These are phyloP conservation scores for Drosophila prosaltans DNA, from an alignment of 1,140 invertebrate genomes.

Conservation along the genomic window DNA sequence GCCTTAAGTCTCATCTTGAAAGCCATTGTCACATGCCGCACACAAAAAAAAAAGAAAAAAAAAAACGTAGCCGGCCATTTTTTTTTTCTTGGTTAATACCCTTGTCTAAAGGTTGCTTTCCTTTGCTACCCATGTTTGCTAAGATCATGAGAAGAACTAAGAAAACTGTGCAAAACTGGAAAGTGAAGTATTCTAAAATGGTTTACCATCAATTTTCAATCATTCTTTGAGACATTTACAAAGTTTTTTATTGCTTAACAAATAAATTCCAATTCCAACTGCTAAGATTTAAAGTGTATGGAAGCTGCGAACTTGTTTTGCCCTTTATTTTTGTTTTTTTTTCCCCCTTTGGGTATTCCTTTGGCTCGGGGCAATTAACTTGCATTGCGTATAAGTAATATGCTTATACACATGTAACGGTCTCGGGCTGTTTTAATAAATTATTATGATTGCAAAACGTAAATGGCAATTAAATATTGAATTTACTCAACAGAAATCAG, in stretches of 20 bases:
- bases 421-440: conserved; percentile 33
- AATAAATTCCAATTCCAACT: too few relatives aligned
- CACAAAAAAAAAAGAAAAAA: neutral
- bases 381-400: conserved; percentile 55
- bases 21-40: conserved; percentile 16
- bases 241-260: too few relatives aligned
- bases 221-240: too few relatives aligned
- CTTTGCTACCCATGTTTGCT: neutral
- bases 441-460: conserved; percentile 36
- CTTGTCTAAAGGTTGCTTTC: neutral
- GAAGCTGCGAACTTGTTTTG: neutral
- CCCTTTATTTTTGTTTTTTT: neutral
- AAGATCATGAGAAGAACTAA: too few relatives aligned
- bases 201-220: too few relatives aligned
- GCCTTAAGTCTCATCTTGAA: conserved; percentile 14
- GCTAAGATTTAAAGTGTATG: neutral
- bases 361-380: conserved; percentile 7
- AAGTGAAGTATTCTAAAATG: too few relatives aligned
- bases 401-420: conserved; percentile 32
- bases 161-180: too few relatives aligned
- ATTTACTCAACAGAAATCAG: conserved; percentile 24
- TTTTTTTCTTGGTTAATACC: neutral
- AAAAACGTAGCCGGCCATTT: neutral
- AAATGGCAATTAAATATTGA: conserved; percentile 36
- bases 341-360: neutral